These are phyloP conservation scores for Stichodactyla helianthus DNA, from an alignment of 64 coral and sea anemone species.

Conservation along the genomic window DNA sequence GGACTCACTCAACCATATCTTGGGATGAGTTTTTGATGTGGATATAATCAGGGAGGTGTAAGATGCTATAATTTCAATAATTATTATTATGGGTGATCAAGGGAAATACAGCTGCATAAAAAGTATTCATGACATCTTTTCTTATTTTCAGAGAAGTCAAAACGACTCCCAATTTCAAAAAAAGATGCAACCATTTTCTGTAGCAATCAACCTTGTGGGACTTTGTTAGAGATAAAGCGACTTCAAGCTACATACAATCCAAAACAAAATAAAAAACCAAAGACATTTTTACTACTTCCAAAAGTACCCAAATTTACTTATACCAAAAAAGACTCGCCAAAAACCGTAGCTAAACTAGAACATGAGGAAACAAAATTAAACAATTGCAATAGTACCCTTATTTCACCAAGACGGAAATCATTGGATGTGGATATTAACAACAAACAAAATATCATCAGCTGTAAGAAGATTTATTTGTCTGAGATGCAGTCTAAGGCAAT, in stretches of 20 bases:
- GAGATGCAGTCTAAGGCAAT: constrained; percentile 74
- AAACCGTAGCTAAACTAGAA: background rate
- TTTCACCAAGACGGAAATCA: constrained; percentile 25
- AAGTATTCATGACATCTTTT: background rate
- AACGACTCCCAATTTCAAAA: background rate
- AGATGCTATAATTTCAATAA: no score
- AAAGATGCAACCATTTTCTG: background rate
- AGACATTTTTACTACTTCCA: constrained; percentile 8
- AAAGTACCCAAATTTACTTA: background rate
- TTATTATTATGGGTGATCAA: no score
- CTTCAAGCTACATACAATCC: constrained; percentile 7
- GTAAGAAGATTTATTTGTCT: constrained; percentile 77
- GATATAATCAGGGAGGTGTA: no score
- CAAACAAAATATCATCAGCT: background rate
- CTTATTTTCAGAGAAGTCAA: background rate
- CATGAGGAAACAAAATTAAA: background rate
- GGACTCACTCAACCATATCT: no score
- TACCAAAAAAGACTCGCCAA: background rate
- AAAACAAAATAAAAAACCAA: constrained; percentile 2
- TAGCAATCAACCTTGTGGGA: background rate
- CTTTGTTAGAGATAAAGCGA: background rate
- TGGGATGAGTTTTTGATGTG: no score
- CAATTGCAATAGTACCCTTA: background rate
- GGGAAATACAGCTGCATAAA: no score
- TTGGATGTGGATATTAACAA: background rate